These are phyloP conservation scores for Pyrocoelia pectoralis DNA, from an alignment of 2,888 invertebrate genomes.

Conservation along the genomic window DNA sequence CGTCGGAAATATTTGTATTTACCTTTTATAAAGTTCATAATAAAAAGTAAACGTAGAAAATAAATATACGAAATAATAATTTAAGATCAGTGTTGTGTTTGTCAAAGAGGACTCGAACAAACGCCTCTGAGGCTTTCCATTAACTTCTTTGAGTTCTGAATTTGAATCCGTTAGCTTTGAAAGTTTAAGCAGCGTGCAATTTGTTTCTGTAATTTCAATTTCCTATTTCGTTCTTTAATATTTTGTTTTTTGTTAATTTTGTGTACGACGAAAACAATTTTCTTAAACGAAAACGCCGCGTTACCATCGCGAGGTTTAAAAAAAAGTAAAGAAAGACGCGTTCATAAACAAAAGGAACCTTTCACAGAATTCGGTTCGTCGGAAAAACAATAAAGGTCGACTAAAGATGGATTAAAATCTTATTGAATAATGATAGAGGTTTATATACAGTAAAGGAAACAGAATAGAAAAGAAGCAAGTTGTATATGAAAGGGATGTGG, in stretches of 20 bases:
- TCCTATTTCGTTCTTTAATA: conserved; percentile 39
- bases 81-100: conserved; percentile 54
- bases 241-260: conserved; percentile 36
- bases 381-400: conserved; percentile 45
- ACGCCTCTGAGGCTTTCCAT: conserved; percentile 68
- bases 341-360: conserved; percentile 21
- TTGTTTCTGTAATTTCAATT: conserved; percentile 48
- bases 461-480: conserved; percentile 51
- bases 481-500: conserved; percentile 51
- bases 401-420: conserved; percentile 49
- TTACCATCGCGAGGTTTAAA: not conserved
- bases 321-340: not conserved
- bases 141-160: conserved; percentile 56
- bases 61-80: conserved; percentile 53
- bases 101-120: conserved; percentile 61
- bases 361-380: conserved; percentile 32
- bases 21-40: conserved; percentile 40
- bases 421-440: conserved; percentile 50
- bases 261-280: conserved; percentile 8
- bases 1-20: conserved; percentile 33
- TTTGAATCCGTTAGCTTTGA: conserved; percentile 40
- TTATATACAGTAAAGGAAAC: conserved; percentile 46
- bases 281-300: not conserved
- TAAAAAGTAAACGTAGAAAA: conserved; percentile 51
- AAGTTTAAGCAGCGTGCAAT: conserved; percentile 43